Percentiles rank a stretch among this genome's conserved stretches.
phyloP scores from a whole-genome alignment of 2,888 invertebrate species.

The Epistrophella euchroma region DNA sequence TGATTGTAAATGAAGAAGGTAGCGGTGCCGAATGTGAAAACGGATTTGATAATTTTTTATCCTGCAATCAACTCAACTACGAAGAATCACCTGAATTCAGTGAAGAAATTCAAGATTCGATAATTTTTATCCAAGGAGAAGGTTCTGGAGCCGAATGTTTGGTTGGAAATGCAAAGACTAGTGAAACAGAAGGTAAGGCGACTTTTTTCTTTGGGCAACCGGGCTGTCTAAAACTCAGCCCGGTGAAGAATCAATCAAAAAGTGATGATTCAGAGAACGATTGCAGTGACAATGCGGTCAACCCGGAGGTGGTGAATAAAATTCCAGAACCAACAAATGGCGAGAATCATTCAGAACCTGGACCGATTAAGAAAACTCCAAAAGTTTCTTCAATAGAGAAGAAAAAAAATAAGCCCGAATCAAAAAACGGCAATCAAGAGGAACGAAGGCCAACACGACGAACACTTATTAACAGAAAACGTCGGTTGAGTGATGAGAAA shows the following conservation, averaged over 20 bases:
- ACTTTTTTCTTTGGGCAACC: slow-evolving; percentile 85
- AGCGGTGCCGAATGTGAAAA: slow-evolving; percentile 88
- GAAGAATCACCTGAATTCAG: slow-evolving; percentile 83
- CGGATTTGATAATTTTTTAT: slow-evolving; percentile 13
- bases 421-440: slow-evolving; percentile 32
- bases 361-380: not conserved
- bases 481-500: slow-evolving; percentile 79
- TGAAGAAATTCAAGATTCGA: slow-evolving; percentile 90
- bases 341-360: slow-evolving; percentile 46
- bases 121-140: slow-evolving; percentile 87
- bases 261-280: slow-evolving; percentile 69
- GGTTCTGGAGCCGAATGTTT: slow-evolving; percentile 90
- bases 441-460: not conserved
- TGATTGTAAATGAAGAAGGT: slow-evolving; percentile 89
- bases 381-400: not conserved
- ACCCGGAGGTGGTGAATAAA: slow-evolving; percentile 14
- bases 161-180: slow-evolving; percentile 87
- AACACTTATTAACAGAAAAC: slow-evolving; percentile 78
- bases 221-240: slow-evolving; percentile 83
- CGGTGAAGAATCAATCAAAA: slow-evolving; percentile 79
- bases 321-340: slow-evolving; percentile 60
- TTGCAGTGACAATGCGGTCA: slow-evolving; percentile 14
- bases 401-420: not conserved
- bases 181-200: slow-evolving; percentile 79
- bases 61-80: slow-evolving; percentile 14